phyloP scores from a whole-genome alignment of 2,888 invertebrate species.

The Morpho helenor region DNA sequence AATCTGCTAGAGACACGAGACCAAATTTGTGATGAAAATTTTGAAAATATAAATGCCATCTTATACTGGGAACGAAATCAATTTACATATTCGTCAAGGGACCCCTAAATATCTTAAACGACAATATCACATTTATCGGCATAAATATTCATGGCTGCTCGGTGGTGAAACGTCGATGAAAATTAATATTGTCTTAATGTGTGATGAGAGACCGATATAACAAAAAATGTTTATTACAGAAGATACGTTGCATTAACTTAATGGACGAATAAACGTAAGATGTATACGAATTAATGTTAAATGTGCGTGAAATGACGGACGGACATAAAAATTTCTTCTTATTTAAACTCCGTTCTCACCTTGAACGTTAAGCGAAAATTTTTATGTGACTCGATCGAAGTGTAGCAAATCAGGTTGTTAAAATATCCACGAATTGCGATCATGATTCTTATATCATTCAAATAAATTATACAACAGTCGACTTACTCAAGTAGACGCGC shows the following conservation, averaged over 20 bases:
- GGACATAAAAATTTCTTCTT: slow-evolving; percentile 67
- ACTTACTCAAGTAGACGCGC: too few relatives aligned
- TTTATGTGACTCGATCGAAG: slow-evolving; percentile 66
- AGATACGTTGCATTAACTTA: slow-evolving; percentile 12
- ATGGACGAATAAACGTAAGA: slow-evolving; percentile 18
- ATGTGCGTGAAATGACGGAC: slow-evolving; percentile 72
- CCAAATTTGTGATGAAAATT: too few relatives aligned
- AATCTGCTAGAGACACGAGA: too few relatives aligned
- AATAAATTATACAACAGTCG: slow-evolving; percentile 1
- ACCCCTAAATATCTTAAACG: too few relatives aligned
- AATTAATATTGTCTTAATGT: slow-evolving; percentile 15
- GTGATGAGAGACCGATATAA: slow-evolving; percentile 9
- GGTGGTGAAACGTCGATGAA: slow-evolving; percentile 11
- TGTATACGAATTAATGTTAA: slow-evolving; percentile 66
- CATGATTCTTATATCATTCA: slow-evolving; percentile 5
- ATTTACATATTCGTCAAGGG: too few relatives aligned
- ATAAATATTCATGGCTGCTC: not conserved
- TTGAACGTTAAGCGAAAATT: slow-evolving; percentile 42
- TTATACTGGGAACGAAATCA: too few relatives aligned
- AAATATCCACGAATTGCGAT: slow-evolving; percentile 45
- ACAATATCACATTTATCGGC: not conserved
- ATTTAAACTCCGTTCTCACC: slow-evolving; percentile 57
- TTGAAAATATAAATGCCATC: too few relatives aligned
- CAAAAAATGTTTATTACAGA: slow-evolving; percentile 9
- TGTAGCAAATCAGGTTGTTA: slow-evolving; percentile 69